Percentiles rank a stretch among this genome's conserved stretches.
These are phyloP conservation scores for Tetramorium alpestre DNA, from an alignment of 1,140 invertebrate species.

Conservation along the genomic window DNA sequence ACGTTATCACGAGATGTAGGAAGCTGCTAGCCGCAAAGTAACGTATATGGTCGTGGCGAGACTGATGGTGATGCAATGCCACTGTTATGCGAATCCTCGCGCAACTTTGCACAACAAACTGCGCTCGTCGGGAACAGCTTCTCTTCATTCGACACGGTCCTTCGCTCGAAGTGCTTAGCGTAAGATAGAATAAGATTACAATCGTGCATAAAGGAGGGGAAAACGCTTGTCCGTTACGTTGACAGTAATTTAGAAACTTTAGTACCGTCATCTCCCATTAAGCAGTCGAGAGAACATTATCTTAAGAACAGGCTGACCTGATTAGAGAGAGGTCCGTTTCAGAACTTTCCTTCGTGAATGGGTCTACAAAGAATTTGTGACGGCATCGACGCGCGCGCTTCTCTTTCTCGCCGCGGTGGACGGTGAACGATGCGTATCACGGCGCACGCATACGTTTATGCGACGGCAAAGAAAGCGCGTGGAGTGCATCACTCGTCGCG, in stretches of 20 bases:
- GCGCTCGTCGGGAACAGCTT: constrained; percentile 41
- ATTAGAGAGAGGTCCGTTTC: constrained; percentile 53
- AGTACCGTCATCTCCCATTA: constrained; percentile 10
- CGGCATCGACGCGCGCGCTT: constrained; percentile 23
- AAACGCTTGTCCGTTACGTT: constrained; percentile 24
- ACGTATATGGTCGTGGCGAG: constrained; percentile 70
- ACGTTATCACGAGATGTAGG: constrained; percentile 74
- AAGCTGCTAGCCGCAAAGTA: constrained; percentile 72
- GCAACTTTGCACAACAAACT: constrained; percentile 33
- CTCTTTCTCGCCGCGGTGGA: constrained; percentile 16
- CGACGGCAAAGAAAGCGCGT: constrained; percentile 46
- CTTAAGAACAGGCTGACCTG: constrained; percentile 48
- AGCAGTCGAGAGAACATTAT: constrained; percentile 16
- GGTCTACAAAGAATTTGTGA: constrained; percentile 52
- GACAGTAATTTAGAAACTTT: constrained; percentile 48
- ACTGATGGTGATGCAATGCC: constrained; percentile 69
- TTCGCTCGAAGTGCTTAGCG: not conserved
- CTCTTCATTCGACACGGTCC: constrained; percentile 43
- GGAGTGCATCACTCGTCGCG: constrained; percentile 75
- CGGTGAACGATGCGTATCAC: constrained; percentile 17
- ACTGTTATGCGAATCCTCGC: constrained; percentile 70
- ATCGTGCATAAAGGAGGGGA: constrained; percentile 7
- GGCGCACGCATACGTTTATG: constrained; percentile 6
- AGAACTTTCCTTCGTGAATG: constrained; percentile 55
- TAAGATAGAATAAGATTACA: constrained; percentile 38